Conservation (phyloP, 1,140 invertebrate genomes). For the Leptoteleia sp. region DNA sequence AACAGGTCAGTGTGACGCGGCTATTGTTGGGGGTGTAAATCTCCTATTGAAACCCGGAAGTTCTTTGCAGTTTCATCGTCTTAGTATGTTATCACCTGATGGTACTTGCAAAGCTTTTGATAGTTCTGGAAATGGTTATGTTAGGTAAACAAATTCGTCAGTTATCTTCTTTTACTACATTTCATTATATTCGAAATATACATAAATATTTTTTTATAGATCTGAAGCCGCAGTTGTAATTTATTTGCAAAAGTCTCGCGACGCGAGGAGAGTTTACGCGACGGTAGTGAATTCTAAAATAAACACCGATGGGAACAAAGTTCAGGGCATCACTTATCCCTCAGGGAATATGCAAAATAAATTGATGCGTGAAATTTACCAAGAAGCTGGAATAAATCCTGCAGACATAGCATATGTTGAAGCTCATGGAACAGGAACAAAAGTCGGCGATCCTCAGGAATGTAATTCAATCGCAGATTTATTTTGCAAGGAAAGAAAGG, state of each 20-base stretch:
- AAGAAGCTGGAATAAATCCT: conserved; percentile 90
- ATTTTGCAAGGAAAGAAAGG: conserved; percentile 92
- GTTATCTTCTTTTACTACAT: too few species aligned
- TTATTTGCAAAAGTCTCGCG: conserved; percentile 88
- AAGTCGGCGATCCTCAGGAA: conserved; percentile 97
- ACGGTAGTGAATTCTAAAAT: conserved; percentile 91
- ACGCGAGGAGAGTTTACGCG: conserved; percentile 91
- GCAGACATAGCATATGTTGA: conserved; percentile 93
- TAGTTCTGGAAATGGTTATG: conserved; percentile 93
- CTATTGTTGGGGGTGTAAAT: conserved; percentile 93
- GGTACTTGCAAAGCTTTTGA: conserved; percentile 97
- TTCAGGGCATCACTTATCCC: conserved; percentile 95
- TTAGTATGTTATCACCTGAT: conserved; percentile 94
- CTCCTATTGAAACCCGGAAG: conserved; percentile 92
- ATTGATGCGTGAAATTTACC: conserved; percentile 92
- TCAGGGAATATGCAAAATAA: conserved; percentile 92
- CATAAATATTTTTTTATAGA: too few species aligned
- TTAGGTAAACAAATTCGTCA: conserved; percentile 80
- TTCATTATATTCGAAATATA: too few species aligned
- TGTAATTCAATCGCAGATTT: conserved; percentile 95
- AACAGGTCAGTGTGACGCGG: conserved; percentile 93
- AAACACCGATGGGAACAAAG: conserved; percentile 95
- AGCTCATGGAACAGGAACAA: conserved; percentile 97
- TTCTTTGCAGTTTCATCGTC: conserved; percentile 95
- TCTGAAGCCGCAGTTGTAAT: conserved; percentile 93